Percentiles rank a stretch among this genome's conserved stretches.
Conservation (phyloP, 2,113 vertebrate genomes). For the Mormyrus lacerda region DNA sequence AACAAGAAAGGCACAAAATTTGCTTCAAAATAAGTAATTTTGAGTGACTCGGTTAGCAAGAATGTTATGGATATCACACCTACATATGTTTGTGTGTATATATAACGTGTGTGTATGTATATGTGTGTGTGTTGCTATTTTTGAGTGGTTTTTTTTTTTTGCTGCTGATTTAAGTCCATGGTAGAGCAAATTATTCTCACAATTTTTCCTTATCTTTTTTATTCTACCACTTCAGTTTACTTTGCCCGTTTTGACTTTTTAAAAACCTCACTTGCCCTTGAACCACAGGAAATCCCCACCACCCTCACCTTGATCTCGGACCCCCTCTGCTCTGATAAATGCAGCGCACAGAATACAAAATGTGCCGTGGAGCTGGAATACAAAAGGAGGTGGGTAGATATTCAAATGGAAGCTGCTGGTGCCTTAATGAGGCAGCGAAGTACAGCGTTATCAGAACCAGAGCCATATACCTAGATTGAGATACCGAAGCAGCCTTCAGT, state of each 20-base stretch:
- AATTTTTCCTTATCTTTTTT: not conserved
- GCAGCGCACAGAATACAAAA: slow-evolving; percentile 23
- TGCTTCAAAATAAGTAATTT: not conserved
- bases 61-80: not conserved
- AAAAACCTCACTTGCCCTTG: slow-evolving; percentile 14
- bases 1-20: not conserved
- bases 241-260: not conserved
- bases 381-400: not conserved
- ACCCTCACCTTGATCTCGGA: not conserved
- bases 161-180: not conserved
- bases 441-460: not conserved
- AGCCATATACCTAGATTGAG: not conserved
- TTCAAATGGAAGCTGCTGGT: not conserved
- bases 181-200: not conserved
- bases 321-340: not conserved
- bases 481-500: not conserved
- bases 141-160: not conserved
- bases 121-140: not conserved
- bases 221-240: not conserved
- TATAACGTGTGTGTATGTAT: not conserved
- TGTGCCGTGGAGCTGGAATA: slow-evolving; percentile 18
- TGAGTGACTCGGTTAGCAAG: not conserved
- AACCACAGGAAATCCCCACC: not conserved
- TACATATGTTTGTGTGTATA: not conserved
- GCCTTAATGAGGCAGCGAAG: not conserved